Percentiles rank a stretch among this genome's conserved stretches.
These are phyloP conservation scores for Dryomyza anilis DNA, from an alignment of 2,888 invertebrate species.

Conservation along the genomic window DNA sequence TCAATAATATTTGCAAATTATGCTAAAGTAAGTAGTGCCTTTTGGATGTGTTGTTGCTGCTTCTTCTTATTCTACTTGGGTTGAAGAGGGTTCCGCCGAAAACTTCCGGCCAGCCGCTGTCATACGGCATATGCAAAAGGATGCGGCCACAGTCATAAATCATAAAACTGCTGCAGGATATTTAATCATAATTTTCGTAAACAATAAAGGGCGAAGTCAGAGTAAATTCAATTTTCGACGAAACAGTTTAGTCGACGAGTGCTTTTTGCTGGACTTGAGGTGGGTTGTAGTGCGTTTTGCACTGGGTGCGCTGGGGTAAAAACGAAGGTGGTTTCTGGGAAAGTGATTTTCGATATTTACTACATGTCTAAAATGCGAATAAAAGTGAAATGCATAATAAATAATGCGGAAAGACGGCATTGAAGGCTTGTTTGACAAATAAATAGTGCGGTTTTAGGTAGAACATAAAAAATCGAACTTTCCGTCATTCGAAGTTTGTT, in stretches of 20 bases:
- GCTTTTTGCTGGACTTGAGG: neutral
- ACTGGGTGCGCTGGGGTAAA: neutral
- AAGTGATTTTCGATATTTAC: slow-evolving; percentile 18
- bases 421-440: neutral
- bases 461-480: neutral
- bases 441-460: neutral
- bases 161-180: slow-evolving; percentile 42
- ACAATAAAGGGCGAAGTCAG: neutral
- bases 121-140: slow-evolving; percentile 5
- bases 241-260: neutral
- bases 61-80: neutral
- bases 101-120: neutral
- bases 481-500: too few relatives aligned
- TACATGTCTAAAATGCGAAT: slow-evolving; percentile 2
- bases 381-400: slow-evolving; percentile 1
- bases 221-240: slow-evolving; percentile 1
- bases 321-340: neutral
- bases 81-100: neutral
- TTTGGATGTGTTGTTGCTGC: neutral
- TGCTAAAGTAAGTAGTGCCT: slow-evolving; percentile 4
- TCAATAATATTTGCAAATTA: slow-evolving; percentile 33
- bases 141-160: slow-evolving; percentile 38
- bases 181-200: slow-evolving; percentile 40
- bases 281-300: neutral
- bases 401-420: slow-evolving; percentile 13